phyloP scores from a whole-genome alignment of 2,113 vertebrate genomes.

The Aplodontia rufa region DNA sequence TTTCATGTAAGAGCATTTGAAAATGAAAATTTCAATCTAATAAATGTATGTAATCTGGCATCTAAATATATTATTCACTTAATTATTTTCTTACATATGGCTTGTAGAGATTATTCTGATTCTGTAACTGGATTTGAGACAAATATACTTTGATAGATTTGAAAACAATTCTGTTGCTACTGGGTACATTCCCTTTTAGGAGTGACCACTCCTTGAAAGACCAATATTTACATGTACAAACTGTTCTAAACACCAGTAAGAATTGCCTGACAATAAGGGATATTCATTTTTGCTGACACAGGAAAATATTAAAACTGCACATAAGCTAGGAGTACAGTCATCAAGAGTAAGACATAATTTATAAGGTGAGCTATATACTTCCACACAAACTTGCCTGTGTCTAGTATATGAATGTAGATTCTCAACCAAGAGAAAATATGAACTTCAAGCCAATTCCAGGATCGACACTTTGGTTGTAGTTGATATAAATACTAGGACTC shows the following conservation, averaged over 20 bases:
- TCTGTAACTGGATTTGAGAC: neutral
- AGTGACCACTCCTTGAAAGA: neutral
- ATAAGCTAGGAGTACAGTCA: neutral
- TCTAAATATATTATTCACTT: neutral
- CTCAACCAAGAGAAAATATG: neutral
- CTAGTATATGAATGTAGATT: neutral
- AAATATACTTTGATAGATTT: neutral
- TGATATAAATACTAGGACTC: fast-evolving
- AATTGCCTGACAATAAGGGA: neutral
- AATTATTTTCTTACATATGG: neutral
- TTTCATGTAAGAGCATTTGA: neutral
- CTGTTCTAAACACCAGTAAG: neutral
- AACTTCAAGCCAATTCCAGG: neutral
- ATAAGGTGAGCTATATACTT: neutral
- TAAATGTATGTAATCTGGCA: neutral
- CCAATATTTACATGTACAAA: neutral
- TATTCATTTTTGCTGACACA: neutral
- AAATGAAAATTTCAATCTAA: slow-evolving; percentile 19
- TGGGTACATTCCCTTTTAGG: fast-evolving
- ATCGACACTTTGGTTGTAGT: neutral
- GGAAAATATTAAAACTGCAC: neutral
- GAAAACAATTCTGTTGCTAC: neutral
- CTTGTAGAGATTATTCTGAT: neutral
- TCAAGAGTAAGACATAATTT: neutral
- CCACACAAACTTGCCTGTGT: neutral